Evolutionary conservation across 2,888 invertebrate species (phyloP), one percentile per base, ranked within the genome.

Genomic region (Trissonchulus sp.): DNA sequence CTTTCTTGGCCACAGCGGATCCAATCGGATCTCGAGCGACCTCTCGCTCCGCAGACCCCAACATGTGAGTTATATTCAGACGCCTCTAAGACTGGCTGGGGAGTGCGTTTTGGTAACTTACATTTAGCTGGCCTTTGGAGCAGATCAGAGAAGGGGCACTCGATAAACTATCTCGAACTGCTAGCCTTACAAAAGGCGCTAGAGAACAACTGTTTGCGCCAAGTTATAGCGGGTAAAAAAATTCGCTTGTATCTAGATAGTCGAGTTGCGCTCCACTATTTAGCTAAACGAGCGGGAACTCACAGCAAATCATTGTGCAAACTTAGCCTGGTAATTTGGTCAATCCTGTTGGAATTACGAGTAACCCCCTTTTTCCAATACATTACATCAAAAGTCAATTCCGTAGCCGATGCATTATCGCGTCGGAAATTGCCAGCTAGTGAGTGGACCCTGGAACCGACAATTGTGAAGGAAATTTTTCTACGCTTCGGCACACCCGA

Each of bases 51-150:
- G n/a, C n/a, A n/a, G n/a, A n/a, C n/a, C n/a, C n/a, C n/a, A n/a
- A n/a, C n/a, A n/a, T n/a, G n/a, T n/a, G n/a, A n/a, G 28, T 3
- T 65, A 15, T 65, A 28, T 28, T 18, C 65, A 3, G 65, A 65
- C 65, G 65, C 65, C 3, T 65, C 65, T 65, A 15, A 28, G n/a
- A 65, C 65, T 3, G 65, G 28, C 28, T 65, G 65, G 65, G 65
- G 65, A 8, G 15, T 8, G 3, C 3, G n/a, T n/a, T 18, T 30
- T 65, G 3, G 31, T 15, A 8, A n/a, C n/a, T n/a, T n/a, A n/a
- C n/a, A n/a, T n/a, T n/a, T n/a, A n/a, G n/a, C n/a, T n/a, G n/a
- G n/a, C n/a, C n/a, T n/a, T n/a, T n/a, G n/a, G n/a, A n/a, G n/a
- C n/a, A n/a, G n/a, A n/a, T n/a, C n/a, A n/a, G n/a, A n/a, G n/a